Evolutionary conservation across 2,113 vertebrate genomes (phyloP).

Genomic region (Ptilorrhoa leucosticta): DNA sequence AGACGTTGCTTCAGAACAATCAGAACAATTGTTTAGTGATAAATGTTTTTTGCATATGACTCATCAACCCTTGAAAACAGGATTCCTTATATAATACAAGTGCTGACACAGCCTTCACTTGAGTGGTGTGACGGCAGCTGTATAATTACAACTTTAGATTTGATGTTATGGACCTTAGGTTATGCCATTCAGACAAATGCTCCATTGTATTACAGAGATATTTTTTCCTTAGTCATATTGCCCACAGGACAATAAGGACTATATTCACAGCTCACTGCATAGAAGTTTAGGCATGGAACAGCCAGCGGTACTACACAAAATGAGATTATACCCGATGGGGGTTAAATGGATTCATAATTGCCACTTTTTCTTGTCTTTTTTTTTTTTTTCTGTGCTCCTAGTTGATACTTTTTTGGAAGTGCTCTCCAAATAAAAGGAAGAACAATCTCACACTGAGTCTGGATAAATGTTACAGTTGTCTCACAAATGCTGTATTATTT

Average conservation of each 20-base stretch:
- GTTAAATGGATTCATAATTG: slow-evolving; percentile 36
- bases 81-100: slow-evolving; percentile 1
- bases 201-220: neutral
- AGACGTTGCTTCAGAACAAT: neutral
- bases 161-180: slow-evolving; percentile 23
- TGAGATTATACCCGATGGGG: slow-evolving; percentile 12
- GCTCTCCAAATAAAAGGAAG: slow-evolving; percentile 42
- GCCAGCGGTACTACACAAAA: neutral
- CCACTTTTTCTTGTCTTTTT: neutral
- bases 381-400: neutral
- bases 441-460: slow-evolving; percentile 52
- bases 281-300: neutral
- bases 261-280: neutral
- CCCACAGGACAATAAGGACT: neutral
- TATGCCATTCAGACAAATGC: neutral
- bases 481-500: slow-evolving; percentile 59
- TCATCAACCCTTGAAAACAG: slow-evolving; percentile 53
- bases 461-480: slow-evolving; percentile 52
- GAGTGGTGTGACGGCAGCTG: slow-evolving; percentile 44
- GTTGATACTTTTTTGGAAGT: slow-evolving; percentile 55
- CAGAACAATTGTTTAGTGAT: slow-evolving; percentile 35
- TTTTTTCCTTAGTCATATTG: slow-evolving; percentile 28
- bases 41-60: slow-evolving; percentile 40
- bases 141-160: slow-evolving; percentile 55
- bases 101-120: slow-evolving; percentile 34